Evolutionary conservation across 1,140 invertebrate genomes (phyloP).

Genomic region (Vollenhovia emeryi): DNA sequence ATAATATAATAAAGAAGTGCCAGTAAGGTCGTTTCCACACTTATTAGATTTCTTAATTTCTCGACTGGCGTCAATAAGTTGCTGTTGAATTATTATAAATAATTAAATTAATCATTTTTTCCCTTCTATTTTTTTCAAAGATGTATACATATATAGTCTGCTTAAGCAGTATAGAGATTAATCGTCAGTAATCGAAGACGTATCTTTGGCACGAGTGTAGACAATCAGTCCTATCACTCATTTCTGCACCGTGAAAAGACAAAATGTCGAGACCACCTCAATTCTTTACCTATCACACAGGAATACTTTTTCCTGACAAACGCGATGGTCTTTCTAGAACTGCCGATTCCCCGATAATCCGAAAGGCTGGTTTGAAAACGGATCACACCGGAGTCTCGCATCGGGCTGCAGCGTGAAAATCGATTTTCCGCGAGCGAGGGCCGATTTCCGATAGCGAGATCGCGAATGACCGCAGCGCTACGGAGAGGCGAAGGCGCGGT

Average conservation of each 20-base stretch:
- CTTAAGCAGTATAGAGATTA: not conserved
- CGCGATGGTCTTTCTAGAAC: not conserved
- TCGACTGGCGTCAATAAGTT: no score
- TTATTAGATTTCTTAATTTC: no score
- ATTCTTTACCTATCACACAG: not conserved
- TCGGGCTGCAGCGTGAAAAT: not conserved
- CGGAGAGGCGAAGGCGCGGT: slow-evolving; percentile 1
- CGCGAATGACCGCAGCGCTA: not conserved
- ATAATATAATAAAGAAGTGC: no score
- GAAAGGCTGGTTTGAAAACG: not conserved
- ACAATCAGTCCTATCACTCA: not conserved
- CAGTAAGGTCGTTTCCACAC: no score
- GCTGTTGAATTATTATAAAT: no score
- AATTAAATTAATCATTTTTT: not conserved
- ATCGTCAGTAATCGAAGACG: not conserved
- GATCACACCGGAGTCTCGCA: not conserved
- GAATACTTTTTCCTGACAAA: not conserved
- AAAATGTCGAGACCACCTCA: not conserved
- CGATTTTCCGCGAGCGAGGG: slow-evolving; percentile 1
- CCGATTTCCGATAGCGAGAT: not conserved
- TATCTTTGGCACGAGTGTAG: not conserved
- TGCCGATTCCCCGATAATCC: not conserved
- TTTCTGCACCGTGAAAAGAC: not conserved
- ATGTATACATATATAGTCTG: not conserved
- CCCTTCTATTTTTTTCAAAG: not conserved